These are phyloP conservation scores for Eulimnadia texana DNA, from an alignment of 1,140 invertebrate species.

Conservation along the genomic window DNA sequence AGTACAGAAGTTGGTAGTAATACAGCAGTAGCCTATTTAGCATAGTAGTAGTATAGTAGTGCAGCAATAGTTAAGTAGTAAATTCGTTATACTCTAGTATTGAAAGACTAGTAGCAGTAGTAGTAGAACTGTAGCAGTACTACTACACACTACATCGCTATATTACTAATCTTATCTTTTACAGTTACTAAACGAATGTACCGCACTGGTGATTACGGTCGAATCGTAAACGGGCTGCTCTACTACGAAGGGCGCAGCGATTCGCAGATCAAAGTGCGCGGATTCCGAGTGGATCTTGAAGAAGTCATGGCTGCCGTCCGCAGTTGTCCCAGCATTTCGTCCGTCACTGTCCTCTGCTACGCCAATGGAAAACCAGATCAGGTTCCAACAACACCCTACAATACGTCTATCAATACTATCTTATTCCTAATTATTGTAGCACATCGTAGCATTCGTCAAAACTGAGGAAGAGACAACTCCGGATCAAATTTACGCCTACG, in stretches of 20 bases:
- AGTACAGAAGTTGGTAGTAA: not conserved
- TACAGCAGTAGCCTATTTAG: not conserved
- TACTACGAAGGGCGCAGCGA: slow-evolving; percentile 65
- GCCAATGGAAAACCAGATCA: slow-evolving; percentile 49
- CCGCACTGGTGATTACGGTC: slow-evolving; percentile 67
- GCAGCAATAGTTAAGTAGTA: no score
- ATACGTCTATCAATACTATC: not conserved
- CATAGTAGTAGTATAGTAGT: no score
- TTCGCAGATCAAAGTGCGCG: slow-evolving; percentile 72
- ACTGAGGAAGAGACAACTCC: slow-evolving; percentile 34
- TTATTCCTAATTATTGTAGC: slow-evolving; percentile 21
- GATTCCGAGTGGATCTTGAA: slow-evolving; percentile 64
- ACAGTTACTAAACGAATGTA: slow-evolving; percentile 36
- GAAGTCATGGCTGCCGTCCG: slow-evolving; percentile 58
- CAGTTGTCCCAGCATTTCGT: slow-evolving; percentile 34
- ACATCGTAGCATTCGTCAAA: slow-evolving; percentile 56
- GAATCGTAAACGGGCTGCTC: slow-evolving; percentile 45
- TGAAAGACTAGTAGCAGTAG: not conserved
- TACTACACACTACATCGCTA: not conserved
- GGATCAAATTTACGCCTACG: slow-evolving; percentile 43
- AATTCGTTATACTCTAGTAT: no score
- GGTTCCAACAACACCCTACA: slow-evolving; percentile 24
- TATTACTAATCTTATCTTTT: not conserved
- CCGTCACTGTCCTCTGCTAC: slow-evolving; percentile 51
- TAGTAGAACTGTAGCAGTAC: not conserved